Evolutionary conservation across 1,140 invertebrate genomes (phyloP), one percentile per base, ranked within the genome.

Genomic region (Pachypsylla venusta): DNA sequence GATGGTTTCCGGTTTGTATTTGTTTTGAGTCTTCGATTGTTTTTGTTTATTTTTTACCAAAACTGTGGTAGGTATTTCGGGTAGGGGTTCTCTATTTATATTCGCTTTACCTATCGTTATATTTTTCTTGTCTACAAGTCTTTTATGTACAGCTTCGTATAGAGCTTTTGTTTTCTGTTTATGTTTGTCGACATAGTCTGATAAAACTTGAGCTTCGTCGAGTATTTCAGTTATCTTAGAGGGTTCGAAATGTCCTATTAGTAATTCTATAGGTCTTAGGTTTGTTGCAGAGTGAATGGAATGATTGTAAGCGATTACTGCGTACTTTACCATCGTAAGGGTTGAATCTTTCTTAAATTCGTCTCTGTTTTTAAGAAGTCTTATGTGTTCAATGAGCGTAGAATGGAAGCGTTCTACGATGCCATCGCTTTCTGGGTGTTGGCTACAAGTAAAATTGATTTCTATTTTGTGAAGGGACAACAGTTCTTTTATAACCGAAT

Each of bases 311-410:
- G 56, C 35, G 22, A 56, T 35, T 2, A 48, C 54, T 1, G 64
- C 64, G 26, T 30, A 54, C 42, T 48, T 48, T 48, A 48, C 16
- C 16, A 19, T 48, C 5, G 56, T 57, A 4, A 67, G n/a, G 5
- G 39, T 59, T 14, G 59, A 16, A 28, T 67, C 66, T 68, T 67
- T 70, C 54, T 67, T 56, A 2, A 16, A 35, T n/a, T 65, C 61
- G 13, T 64, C 59, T 22, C 40, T 16, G 24, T 62, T 39, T 10
- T 62, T 39, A 54, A 59, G 66, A 20, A 60, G 24, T 40, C 54
- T 12, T 12, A 63, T 25, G 30, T 61, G 56, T 10, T 58, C 42
- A 13, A 25, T 28, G 1, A 63, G 25, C 4, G 40, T 53, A 2
- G 42, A 16, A 61, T 63, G 54, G n/a, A 16, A 55, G n/a, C 54